Conservation (phyloP, 2,888 invertebrate species). For the Lucinisca nassula region DNA sequence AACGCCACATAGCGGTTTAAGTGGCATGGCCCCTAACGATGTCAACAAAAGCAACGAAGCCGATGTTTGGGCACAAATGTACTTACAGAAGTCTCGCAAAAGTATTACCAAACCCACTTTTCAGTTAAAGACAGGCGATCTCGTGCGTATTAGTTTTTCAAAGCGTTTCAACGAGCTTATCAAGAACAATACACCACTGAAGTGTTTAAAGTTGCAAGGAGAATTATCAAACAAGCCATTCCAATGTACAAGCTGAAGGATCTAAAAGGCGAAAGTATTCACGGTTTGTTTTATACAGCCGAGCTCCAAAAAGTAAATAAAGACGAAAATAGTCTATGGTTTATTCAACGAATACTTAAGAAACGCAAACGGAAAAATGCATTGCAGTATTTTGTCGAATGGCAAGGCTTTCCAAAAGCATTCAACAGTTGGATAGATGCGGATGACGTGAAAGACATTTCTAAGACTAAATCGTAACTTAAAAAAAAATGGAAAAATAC, state of each 20-base stretch:
- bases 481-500: not conserved
- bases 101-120: conserved; percentile 21
- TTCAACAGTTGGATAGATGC: conserved; percentile 46
- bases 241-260: conserved; percentile 45
- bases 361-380: conserved; percentile 30
- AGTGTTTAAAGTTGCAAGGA: conserved; percentile 36
- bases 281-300: conserved; percentile 36
- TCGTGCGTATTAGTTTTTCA: conserved; percentile 44
- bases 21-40: conserved; percentile 43
- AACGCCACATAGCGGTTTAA: conserved; percentile 48
- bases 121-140: conserved; percentile 34
- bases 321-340: conserved; percentile 60
- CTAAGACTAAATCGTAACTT: not conserved
- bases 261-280: conserved; percentile 39
- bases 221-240: conserved; percentile 42
- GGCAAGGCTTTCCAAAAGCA: conserved; percentile 39
- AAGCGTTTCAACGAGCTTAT: conserved; percentile 47
- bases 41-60: conserved; percentile 50
- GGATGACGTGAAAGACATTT: conserved; percentile 19
- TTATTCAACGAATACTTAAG: conserved; percentile 43
- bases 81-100: conserved; percentile 25
- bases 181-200: conserved; percentile 48
- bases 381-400: conserved; percentile 35
- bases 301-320: conserved; percentile 55
- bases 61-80: conserved; percentile 48